These are phyloP conservation scores for Pararge aegeria DNA, from an alignment of 1,140 invertebrate species.

Conservation along the genomic window DNA sequence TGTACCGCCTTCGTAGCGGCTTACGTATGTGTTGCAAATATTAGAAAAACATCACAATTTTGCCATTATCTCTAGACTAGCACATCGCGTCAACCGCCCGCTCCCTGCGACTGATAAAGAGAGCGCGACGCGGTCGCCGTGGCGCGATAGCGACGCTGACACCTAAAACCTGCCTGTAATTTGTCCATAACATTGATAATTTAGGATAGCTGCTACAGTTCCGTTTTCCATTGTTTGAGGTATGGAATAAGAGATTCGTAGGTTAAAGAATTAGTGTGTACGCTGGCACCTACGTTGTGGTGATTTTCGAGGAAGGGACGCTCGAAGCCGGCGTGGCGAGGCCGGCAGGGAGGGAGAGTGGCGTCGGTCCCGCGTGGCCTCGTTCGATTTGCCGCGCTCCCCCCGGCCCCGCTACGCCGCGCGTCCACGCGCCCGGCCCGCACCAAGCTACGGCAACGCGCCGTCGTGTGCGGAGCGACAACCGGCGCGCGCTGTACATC, in stretches of 20 bases:
- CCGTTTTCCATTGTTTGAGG: slow-evolving; percentile 65
- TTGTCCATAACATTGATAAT: slow-evolving; percentile 68
- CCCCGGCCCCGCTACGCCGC: slow-evolving; percentile 47
- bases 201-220: slow-evolving; percentile 66
- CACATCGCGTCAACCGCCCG: slow-evolving; percentile 55
- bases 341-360: slow-evolving; percentile 33
- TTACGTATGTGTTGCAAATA: slow-evolving; percentile 31
- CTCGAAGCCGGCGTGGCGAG: slow-evolving; percentile 42
- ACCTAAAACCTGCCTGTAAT: slow-evolving; percentile 65
- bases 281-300: slow-evolving; percentile 54
- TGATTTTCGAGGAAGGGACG: slow-evolving; percentile 63
- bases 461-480: slow-evolving; percentile 54
- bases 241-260: slow-evolving; percentile 74
- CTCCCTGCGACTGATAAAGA: slow-evolving; percentile 67
- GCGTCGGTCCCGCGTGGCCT: slow-evolving; percentile 56
- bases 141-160: slow-evolving; percentile 50
- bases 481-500: slow-evolving; percentile 52
- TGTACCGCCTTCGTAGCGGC: slow-evolving; percentile 18
- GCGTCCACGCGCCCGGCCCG: slow-evolving; percentile 27
- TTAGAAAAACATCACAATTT: slow-evolving; percentile 78
- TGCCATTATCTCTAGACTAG: slow-evolving; percentile 59
- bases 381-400: slow-evolving; percentile 67
- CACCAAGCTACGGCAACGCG: slow-evolving; percentile 53
- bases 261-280: slow-evolving; percentile 72
- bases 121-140: slow-evolving; percentile 64